Evolutionary conservation across 2,797 vertebrate genomes (phyloP).

Genomic region (Sebastes variabilis): DNA sequence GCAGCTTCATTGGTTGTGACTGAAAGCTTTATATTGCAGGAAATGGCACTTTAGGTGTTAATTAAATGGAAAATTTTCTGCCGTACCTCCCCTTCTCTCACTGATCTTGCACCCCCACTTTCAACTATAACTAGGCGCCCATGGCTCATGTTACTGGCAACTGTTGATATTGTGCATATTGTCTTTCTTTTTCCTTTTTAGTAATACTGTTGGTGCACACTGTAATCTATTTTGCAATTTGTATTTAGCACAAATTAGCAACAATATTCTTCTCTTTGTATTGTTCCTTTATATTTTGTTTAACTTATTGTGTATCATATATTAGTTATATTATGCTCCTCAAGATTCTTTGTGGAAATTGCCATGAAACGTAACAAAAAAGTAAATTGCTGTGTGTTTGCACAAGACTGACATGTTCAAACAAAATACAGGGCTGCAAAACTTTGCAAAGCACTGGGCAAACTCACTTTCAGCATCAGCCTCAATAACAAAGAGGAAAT

Average conservation of each 20-base stretch:
- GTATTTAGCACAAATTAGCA: background rate
- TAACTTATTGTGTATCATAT: background rate
- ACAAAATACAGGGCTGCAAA: constrained; percentile 8
- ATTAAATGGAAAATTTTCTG: background rate
- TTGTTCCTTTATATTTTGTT: background rate
- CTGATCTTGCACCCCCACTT: background rate
- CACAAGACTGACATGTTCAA: background rate
- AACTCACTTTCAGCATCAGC: constrained; percentile 21
- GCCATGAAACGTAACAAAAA: background rate
- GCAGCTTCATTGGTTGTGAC: background rate
- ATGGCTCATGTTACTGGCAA: background rate
- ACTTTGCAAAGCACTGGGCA: background rate
- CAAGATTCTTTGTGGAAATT: background rate
- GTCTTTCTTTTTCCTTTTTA: background rate
- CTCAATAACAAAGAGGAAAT: constrained; percentile 67
- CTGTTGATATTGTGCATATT: background rate
- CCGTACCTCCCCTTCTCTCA: background rate
- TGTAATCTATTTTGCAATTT: background rate
- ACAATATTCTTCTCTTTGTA: background rate
- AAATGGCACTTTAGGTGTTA: background rate
- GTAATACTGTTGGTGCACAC: background rate
- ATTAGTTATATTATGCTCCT: background rate
- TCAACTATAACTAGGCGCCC: background rate
- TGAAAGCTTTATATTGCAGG: background rate
- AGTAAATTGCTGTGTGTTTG: background rate